phyloP scores from a whole-genome alignment of 92 coral and sea anemone genomes.

The Siderastrea siderea region DNA sequence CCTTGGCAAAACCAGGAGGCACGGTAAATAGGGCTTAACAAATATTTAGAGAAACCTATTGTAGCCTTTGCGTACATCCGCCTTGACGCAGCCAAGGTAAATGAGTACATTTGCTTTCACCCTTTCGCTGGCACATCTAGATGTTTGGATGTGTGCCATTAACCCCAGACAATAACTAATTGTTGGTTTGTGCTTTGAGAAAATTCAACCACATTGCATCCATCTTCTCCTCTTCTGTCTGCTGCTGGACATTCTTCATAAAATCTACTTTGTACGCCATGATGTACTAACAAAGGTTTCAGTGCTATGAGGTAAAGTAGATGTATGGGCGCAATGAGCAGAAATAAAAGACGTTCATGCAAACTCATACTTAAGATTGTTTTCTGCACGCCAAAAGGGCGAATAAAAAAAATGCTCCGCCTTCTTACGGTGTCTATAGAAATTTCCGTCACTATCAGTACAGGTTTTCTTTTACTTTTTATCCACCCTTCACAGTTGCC shows the following conservation, averaged over 20 bases:
- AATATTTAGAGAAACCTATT: not conserved
- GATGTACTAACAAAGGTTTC: not conserved
- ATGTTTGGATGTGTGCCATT: not conserved
- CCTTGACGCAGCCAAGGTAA: not conserved
- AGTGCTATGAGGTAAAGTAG: not conserved
- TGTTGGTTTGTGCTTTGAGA: not conserved
- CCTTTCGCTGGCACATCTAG: not conserved
- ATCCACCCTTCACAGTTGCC: too few relatives aligned
- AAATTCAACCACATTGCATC: slow-evolving; percentile 6
- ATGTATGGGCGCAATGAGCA: not conserved
- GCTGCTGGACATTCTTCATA: not conserved
- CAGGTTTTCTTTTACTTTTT: too few relatives aligned
- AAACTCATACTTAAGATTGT: not conserved
- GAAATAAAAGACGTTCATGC: not conserved
- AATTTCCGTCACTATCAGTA: not conserved
- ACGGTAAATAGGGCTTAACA: not conserved
- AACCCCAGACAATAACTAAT: slow-evolving; percentile 3
- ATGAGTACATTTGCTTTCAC: not conserved
- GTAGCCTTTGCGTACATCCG: not conserved
- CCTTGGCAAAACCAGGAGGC: not conserved
- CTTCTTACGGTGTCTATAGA: not conserved
- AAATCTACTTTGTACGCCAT: not conserved
- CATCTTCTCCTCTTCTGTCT: not conserved
- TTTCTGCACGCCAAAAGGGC: not conserved
- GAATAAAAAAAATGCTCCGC: not conserved